Conservation (phyloP, 2,888 invertebrate species). For the Cactoblastis cactorum region DNA sequence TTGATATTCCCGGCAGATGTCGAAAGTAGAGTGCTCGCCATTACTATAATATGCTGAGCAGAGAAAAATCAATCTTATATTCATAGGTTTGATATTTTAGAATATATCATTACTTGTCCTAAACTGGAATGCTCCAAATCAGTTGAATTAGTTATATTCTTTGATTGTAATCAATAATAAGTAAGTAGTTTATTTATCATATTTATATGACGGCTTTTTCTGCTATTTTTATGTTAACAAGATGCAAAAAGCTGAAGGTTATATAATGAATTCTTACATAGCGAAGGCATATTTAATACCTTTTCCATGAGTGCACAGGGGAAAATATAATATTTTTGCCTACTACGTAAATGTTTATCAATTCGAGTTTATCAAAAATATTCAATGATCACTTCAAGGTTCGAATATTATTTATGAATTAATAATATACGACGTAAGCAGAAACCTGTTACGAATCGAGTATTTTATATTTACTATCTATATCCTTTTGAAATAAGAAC, state of each 20-base stretch:
- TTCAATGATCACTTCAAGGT: conserved; percentile 1
- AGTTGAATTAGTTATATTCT: too few relatives aligned
- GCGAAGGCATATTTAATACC: too few relatives aligned
- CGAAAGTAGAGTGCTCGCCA: conserved; percentile 39
- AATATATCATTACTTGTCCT: not conserved
- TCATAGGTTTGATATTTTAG: not conserved
- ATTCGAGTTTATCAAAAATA: not conserved
- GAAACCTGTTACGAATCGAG: not conserved
- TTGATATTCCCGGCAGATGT: conserved; percentile 51
- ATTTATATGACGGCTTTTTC: too few relatives aligned
- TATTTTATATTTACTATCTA: not conserved
- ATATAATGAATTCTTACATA: too few relatives aligned
- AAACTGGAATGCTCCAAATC: too few relatives aligned
- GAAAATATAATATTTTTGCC: too few relatives aligned
- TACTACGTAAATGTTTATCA: too few relatives aligned
- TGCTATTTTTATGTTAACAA: too few relatives aligned
- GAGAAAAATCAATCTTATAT: not conserved
- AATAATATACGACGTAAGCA: conserved; percentile 15
- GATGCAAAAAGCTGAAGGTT: too few relatives aligned
- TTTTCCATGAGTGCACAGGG: too few relatives aligned
- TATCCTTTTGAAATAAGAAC: not conserved
- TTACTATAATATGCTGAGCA: conserved; percentile 33
- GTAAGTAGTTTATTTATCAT: too few relatives aligned
- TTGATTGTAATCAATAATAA: too few relatives aligned
- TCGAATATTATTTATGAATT: conserved; percentile 15